Percentiles rank a stretch among this genome's conserved stretches.
Evolutionary conservation across 37 sponge, comb jelly and placozoan genomes (phyloP).

Genomic region (Geodia barretti): DNA sequence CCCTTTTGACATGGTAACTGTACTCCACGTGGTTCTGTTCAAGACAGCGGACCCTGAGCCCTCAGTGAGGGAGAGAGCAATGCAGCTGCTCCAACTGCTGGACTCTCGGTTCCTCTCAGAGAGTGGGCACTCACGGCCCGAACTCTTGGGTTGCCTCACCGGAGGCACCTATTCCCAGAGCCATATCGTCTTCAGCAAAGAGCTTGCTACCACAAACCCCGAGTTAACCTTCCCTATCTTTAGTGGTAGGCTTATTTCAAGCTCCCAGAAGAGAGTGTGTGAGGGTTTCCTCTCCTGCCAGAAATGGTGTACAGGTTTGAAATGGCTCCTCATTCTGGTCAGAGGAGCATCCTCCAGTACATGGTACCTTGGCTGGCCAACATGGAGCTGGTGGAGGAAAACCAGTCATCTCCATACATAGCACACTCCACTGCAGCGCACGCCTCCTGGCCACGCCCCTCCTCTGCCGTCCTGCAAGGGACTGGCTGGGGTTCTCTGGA

Average conservation of each 20-base stretch:
- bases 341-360: slow-evolving; percentile 79
- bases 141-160: slow-evolving; percentile 46
- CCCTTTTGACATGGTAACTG: slow-evolving; percentile 81
- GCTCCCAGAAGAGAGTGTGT: background rate
- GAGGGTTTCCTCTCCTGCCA: slow-evolving; percentile 6
- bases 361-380: slow-evolving; percentile 90
- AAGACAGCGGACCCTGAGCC: slow-evolving; percentile 77
- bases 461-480: slow-evolving; percentile 49
- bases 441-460: background rate
- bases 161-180: slow-evolving; percentile 65
- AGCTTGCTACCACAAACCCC: slow-evolving; percentile 82
- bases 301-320: slow-evolving; percentile 83
- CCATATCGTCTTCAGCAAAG: slow-evolving; percentile 61
- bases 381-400: slow-evolving; percentile 77
- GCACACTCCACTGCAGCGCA: slow-evolving; percentile 5
- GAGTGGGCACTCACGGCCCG: slow-evolving; percentile 23
- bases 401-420: background rate
- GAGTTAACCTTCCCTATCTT: slow-evolving; percentile 91
- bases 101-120: slow-evolving; percentile 58
- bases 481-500: slow-evolving; percentile 86
- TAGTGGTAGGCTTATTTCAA: slow-evolving; percentile 63
- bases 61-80: slow-evolving; percentile 74
- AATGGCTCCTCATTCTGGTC: slow-evolving; percentile 41
- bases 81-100: slow-evolving; percentile 81
- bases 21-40: slow-evolving; percentile 83